A percentile compares a stretch with the other conserved stretches of the same genome.
Evolutionary conservation across 1,140 invertebrate species (phyloP).

Genomic region (Drosophila leontia): DNA sequence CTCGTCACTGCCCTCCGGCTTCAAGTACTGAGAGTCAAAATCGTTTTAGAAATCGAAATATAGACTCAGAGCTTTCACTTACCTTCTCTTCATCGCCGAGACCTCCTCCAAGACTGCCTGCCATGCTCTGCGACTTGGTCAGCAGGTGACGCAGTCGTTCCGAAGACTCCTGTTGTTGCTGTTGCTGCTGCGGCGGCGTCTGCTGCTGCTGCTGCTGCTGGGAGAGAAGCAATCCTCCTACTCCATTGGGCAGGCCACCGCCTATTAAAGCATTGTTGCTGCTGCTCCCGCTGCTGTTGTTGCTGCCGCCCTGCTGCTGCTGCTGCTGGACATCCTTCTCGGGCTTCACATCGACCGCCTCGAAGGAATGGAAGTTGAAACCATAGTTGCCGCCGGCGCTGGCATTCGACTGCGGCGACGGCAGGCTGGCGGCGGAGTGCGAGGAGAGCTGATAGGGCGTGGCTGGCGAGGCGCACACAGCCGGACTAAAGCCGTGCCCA

Average conservation of each 20-base stretch:
- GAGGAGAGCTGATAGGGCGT: constrained; percentile 83
- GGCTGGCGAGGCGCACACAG: constrained; percentile 80
- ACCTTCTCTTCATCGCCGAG: constrained; percentile 85
- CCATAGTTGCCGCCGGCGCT: constrained; percentile 82
- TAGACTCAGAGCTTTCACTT: background rate
- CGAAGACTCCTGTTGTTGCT: constrained; percentile 84
- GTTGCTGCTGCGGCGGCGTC: constrained; percentile 38
- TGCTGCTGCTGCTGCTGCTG: constrained; percentile 48
- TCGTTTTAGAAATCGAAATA: background rate
- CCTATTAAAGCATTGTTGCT: constrained; percentile 47
- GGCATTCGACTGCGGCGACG: constrained; percentile 85
- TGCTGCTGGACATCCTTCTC: constrained; percentile 72
- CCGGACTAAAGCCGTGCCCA: constrained; percentile 84
- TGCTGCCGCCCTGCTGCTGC: constrained; percentile 73
- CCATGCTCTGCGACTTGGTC: constrained; percentile 85
- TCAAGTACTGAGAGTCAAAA: constrained; percentile 65
- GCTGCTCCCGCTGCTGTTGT: constrained; percentile 41
- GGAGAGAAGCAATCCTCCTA: constrained; percentile 51
- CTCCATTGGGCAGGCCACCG: constrained; percentile 59
- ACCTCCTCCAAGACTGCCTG: constrained; percentile 57
- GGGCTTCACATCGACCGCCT: constrained; percentile 63
- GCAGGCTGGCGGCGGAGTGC: constrained; percentile 79
- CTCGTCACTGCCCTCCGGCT: constrained; percentile 90
- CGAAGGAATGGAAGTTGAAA: constrained; percentile 73
- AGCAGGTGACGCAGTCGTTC: constrained; percentile 89